Base-by-base conservation (phyloP, 2,797 vertebrate species). In the Rhincodon typus region DNA sequence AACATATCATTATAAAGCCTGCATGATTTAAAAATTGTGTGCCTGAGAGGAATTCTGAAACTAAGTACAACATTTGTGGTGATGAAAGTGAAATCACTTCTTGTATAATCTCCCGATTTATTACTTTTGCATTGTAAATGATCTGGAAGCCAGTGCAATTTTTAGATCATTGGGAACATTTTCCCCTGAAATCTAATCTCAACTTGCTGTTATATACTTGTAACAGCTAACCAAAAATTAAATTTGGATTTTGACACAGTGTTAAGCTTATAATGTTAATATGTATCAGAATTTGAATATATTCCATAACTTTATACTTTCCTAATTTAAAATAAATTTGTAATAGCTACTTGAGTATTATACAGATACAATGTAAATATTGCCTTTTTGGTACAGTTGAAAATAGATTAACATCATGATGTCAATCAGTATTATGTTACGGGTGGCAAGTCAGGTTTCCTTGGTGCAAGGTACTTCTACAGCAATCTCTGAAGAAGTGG, bases 341-440 rank as follows among this genome's bases (percentile, higher is more conserved):
- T 27, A 95, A 34, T 34, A 95, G 70, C 46, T 53, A 50, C 13
- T 4, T 77, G 77, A 95, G 30, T 95, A 95, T 95, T 93, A 50
- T 30, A 34, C 70, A 95, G 46, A 57, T 27, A 30, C 77, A 77
- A 95, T 95, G 70, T 95, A 95, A 57, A 95, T 95, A 95, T 77
- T 74, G 27, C 70, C n/a, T 34, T 95, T 94, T 95, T 95, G 50
- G 25, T 50, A 72, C 42, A 46, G 17, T 13, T 72, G 70, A 94
- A 94, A 72, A 70, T 94, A 12, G 15, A 46, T 74, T 50, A 94
- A 94, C 27, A 94, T 94, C 94, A 95, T 95, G 42, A 77, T 53
- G 50, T 46, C 94, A 95, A 70, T 95, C 94, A 95, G 94, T 95
- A 95, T 77, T 74, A 95, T 34, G 90, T 67, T 93, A 84, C 42